phyloP scores from a whole-genome alignment of 92 coral and sea anemone species.

The Palythoa heliodiscus region DNA sequence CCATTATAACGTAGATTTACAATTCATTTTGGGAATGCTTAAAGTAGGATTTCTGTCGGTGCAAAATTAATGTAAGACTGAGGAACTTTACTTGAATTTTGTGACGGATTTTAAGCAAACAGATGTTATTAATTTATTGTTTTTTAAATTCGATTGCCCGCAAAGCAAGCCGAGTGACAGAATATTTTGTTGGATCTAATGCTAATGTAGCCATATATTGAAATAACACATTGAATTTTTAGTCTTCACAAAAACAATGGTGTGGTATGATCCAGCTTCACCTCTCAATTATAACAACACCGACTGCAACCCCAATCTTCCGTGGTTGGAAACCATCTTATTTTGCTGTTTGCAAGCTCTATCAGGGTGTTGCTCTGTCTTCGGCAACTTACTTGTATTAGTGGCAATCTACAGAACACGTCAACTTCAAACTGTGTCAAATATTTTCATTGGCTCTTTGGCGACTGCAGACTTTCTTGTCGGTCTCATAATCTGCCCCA shows the following conservation, averaged over 20 bases:
- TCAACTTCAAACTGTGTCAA: constrained; percentile 46
- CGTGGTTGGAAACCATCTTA: constrained; percentile 14
- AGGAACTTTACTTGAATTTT: too few relatives aligned
- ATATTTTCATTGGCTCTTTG: constrained; percentile 41
- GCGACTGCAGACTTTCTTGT: constrained; percentile 54
- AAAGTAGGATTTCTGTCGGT: too few relatives aligned
- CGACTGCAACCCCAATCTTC: constrained; percentile 5
- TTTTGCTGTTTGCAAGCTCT: constrained; percentile 19
- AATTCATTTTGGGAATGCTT: too few relatives aligned
- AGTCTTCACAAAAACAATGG: neutral
- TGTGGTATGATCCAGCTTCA: neutral
- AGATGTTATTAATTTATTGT: too few relatives aligned
- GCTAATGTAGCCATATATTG: neutral
- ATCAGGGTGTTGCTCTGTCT: neutral
- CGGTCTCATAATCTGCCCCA: constrained; percentile 41
- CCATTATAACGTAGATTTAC: too few relatives aligned
- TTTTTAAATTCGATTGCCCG: too few relatives aligned
- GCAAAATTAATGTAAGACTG: too few relatives aligned
- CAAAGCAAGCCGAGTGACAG: too few relatives aligned
- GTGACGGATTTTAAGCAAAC: too few relatives aligned
- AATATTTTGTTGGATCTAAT: neutral
- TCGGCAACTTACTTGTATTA: constrained; percentile 46
- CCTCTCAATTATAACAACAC: neutral
- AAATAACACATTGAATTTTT: neutral
- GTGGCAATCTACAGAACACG: constrained; percentile 44